phyloP scores from a whole-genome alignment of 2,888 invertebrate species.

The Pheosia gnoma region DNA sequence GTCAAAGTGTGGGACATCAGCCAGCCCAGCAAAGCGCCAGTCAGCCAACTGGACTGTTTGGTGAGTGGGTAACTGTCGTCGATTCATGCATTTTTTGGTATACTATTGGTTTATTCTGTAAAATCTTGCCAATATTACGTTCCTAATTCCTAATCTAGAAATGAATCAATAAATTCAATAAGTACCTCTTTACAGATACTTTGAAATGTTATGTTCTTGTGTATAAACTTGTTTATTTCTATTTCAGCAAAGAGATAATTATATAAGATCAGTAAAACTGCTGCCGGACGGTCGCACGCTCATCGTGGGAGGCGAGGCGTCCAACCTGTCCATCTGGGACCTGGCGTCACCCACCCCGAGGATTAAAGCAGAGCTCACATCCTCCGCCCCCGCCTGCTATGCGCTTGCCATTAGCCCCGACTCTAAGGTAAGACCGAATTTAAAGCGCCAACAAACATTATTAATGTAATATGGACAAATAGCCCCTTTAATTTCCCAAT shows the following conservation, averaged over 20 bases:
- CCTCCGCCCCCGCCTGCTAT: slow-evolving; percentile 97
- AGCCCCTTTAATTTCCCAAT: no score
- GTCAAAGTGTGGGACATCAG: slow-evolving; percentile 99
- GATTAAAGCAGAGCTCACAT: slow-evolving; percentile 96
- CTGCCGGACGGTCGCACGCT: slow-evolving; percentile 96
- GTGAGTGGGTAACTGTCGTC: slow-evolving; percentile 85
- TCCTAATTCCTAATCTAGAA: no score
- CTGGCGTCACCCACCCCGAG: slow-evolving; percentile 94
- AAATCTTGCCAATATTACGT: no score
- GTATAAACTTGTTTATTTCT: slow-evolving; percentile 14
- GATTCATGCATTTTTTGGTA: slow-evolving; percentile 35
- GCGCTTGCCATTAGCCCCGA: slow-evolving; percentile 98
- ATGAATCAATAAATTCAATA: no score
- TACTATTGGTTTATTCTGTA: neutral
- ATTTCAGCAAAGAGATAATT: slow-evolving; percentile 94
- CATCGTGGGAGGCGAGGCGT: slow-evolving; percentile 98
- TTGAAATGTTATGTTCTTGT: neutral
- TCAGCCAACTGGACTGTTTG: slow-evolving; percentile 96
- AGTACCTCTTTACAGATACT: neutral
- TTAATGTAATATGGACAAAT: neutral
- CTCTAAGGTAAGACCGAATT: slow-evolving; percentile 86
- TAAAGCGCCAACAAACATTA: neutral
- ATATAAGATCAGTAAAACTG: slow-evolving; percentile 97
- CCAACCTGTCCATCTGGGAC: slow-evolving; percentile 98
- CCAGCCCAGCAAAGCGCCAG: slow-evolving; percentile 94